Conservation (phyloP, 2,797 vertebrate species). For the Adrianichthys oophorus region DNA sequence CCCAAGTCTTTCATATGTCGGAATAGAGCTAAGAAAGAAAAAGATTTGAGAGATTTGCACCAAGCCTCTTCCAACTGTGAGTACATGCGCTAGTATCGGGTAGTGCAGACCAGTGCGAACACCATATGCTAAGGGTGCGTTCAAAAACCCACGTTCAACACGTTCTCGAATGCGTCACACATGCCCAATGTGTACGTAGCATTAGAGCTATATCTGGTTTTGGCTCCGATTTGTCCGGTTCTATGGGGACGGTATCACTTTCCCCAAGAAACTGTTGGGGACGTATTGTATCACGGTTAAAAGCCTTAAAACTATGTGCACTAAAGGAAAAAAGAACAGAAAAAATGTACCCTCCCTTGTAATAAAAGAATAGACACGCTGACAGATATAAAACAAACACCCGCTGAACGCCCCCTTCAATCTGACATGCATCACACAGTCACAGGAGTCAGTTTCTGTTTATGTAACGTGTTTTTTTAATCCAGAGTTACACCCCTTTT, state of each 20-base stretch:
- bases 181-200: too few relatives aligned
- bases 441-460: conserved; percentile 48
- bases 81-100: too few relatives aligned
- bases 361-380: conserved; percentile 4
- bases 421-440: conserved; percentile 21
- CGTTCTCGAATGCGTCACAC: too few relatives aligned
- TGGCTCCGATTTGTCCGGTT: conserved; percentile 1
- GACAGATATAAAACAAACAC: conserved; percentile 7
- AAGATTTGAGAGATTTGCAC: too few relatives aligned
- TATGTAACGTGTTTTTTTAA: conserved; percentile 30
- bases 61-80: too few relatives aligned
- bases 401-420: conserved; percentile 17
- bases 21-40: too few relatives aligned
- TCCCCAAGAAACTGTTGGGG: conserved; percentile 7
- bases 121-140: too few relatives aligned
- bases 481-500: conserved; percentile 33
- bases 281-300: conserved; percentile 14
- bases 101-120: too few relatives aligned
- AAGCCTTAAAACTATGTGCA: conserved; percentile 31
- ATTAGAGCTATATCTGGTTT: not conserved
- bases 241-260: conserved; percentile 10
- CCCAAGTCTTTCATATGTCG: too few relatives aligned
- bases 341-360: conserved; percentile 18
- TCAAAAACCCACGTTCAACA: too few relatives aligned
- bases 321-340: conserved; percentile 41